Evolutionary conservation across 23 tunicate species (phyloP), one percentile per base, ranked within the genome.

Genomic region (Styela clava): DNA sequence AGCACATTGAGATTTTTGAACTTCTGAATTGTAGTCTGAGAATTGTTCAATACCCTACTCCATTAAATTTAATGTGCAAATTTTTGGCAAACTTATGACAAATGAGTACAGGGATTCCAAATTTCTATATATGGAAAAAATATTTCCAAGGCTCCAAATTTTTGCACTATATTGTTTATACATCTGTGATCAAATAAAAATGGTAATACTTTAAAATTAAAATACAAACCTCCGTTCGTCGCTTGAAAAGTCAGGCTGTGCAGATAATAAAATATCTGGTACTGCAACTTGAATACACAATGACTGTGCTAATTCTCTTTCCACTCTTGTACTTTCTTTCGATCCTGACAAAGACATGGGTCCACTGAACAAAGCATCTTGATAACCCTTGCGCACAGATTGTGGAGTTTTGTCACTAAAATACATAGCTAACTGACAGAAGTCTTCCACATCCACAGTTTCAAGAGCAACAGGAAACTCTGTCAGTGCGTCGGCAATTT

Each of bases 391-490:
- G 27, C 26, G 28, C 0, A 87, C 84, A 24, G 97, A 87, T 2
- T 83, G 89, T 1, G 97, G 97, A 21, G 97, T 92, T 61, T 83
- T 63, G 65, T 86, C 87, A 61, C 91, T 52, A 73, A 88, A 92
- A 61, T 92, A 92, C 34, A 78, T 62, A n/a, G 97, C 97, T 19
- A 92, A 71, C 51, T 87, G 97, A 52, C 91, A 92, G 63, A 92
- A 92, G 62, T 92, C 97, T 25, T 92, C 92, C 1, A 92, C 86
- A 76, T 92, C 97, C 19, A 76, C 92, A 34, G 63, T 64, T 22
- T 83, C 44, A 12, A 92, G 81, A 19, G 89, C 97, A 16, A 88
- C 83, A 0, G 97, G 97, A 34, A 86, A 83, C 23, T 82, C 68
- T 19, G 82, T 24, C 33, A 92, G 79, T 52, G 77, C 79, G 2